Conservation (phyloP, 2,797 vertebrate species). For the Rhynchotus rufescens region DNA sequence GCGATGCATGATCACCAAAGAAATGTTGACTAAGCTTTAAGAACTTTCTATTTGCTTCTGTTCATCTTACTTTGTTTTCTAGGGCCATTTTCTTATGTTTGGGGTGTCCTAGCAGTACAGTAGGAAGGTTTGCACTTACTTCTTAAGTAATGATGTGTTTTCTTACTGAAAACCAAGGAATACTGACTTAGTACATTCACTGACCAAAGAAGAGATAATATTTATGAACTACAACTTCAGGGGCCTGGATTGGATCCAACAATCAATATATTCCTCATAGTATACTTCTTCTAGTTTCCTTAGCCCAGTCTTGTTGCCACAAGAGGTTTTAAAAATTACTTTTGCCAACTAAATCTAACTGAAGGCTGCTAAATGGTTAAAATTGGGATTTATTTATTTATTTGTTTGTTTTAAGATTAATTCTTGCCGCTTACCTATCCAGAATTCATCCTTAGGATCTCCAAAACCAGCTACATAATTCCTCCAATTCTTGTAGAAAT, state of each 20-base stretch:
- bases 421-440: slow-evolving; percentile 85
- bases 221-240: background rate
- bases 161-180: background rate
- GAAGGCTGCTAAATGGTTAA: background rate
- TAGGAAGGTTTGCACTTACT: background rate
- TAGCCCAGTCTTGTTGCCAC: background rate
- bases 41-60: background rate
- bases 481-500: slow-evolving; percentile 97
- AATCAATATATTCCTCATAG: background rate
- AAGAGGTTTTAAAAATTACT: background rate
- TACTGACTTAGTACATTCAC: accelerated
- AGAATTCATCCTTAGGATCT: slow-evolving; percentile 93
- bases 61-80: background rate
- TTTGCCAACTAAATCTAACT: background rate
- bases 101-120: background rate
- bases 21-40: accelerated
- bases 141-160: background rate
- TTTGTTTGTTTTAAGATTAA: background rate
- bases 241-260: background rate
- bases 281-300: background rate
- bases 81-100: background rate
- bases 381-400: background rate
- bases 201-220: background rate
- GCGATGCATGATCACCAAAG: background rate
- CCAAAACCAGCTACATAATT: slow-evolving; percentile 92